Evolutionary conservation across 2,888 invertebrate species (phyloP), one percentile per base, ranked within the genome.

Genomic region (Nomada fabriciana): DNA sequence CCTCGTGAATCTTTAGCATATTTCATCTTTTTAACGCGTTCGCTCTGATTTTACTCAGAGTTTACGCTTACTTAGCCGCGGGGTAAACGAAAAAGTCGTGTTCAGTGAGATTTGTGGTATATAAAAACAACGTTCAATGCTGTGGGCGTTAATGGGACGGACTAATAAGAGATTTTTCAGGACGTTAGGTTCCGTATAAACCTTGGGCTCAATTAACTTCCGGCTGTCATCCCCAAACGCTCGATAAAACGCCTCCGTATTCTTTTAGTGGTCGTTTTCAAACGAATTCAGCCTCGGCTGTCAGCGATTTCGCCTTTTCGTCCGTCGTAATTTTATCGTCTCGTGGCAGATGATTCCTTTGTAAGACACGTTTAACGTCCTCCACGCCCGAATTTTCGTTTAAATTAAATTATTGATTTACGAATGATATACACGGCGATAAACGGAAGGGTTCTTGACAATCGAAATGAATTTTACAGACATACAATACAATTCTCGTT

Each of bases 161-260:
- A 80, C 86, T 82, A 86, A 84, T 76, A 61, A 61, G 69, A 71
- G 53, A 29, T 65, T 77, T 75, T 84, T 76, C 50, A 47, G 36
- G 43, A 59, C 52, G 69, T 50, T 47, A 36, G 29, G 61, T 50
- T 55, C 25, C 50, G 36, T 43, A 53, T 64, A 72, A 55, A 11
- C 36, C 73, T 18, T 23, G 18, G 42, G 52, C 72, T 72, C 73
- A 60, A 83, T 83, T 76, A 80, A 76, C 47, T 80, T 20, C 36
- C 71, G 50, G 55, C 77, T 70, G 65, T 71, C 71, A 71, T 60
- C 60, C 20, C 50, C 81, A 73, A 52, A 65, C 67, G 61, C 43
- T 57, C 70, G 73, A 76, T 79, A 64, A 76, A 84, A 74, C 71
- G 74, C 60, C 59, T n/a, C 25, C 55, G 43, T n/a, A 68, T 74